Conservation (phyloP, 2,888 invertebrate species). For the Oligia fasciuncula region DNA sequence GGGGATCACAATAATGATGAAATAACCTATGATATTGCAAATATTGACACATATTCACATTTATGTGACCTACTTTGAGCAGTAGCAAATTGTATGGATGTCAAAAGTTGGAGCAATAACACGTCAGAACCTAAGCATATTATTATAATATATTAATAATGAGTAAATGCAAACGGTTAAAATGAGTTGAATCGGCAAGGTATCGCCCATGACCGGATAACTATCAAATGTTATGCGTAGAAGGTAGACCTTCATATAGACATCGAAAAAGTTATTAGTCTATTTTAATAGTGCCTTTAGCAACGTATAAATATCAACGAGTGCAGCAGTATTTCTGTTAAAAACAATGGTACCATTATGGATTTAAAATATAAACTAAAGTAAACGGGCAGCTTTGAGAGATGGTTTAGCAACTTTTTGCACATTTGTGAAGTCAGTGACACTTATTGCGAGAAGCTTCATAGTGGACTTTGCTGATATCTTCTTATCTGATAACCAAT, state of each 20-base stretch:
- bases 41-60: slow-evolving; percentile 21
- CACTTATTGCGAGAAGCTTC: slow-evolving; percentile 17
- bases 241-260: slow-evolving; percentile 71
- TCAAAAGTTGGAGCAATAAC: slow-evolving; percentile 53
- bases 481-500: not conserved
- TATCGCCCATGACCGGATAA: slow-evolving; percentile 71
- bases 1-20: slow-evolving; percentile 40
- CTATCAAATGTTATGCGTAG: slow-evolving; percentile 67
- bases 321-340: slow-evolving; percentile 1
- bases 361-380: slow-evolving; percentile 16
- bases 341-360: not conserved
- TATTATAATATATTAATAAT: slow-evolving; percentile 39
- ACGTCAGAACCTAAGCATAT: not conserved
- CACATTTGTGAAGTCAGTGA: slow-evolving; percentile 29
- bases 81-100: slow-evolving; percentile 21
- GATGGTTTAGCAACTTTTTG: slow-evolving; percentile 37
- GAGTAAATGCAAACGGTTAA: slow-evolving; percentile 70
- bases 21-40: slow-evolving; percentile 40
- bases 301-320: not conserved
- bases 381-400: slow-evolving; percentile 26
- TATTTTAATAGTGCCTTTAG: slow-evolving; percentile 33
- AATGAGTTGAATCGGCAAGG: slow-evolving; percentile 70
- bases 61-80: not conserved
- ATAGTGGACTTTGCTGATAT: not conserved
- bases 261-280: slow-evolving; percentile 46